Conservation (phyloP, 2,797 vertebrate species). For the Eospalax fontanierii region DNA sequence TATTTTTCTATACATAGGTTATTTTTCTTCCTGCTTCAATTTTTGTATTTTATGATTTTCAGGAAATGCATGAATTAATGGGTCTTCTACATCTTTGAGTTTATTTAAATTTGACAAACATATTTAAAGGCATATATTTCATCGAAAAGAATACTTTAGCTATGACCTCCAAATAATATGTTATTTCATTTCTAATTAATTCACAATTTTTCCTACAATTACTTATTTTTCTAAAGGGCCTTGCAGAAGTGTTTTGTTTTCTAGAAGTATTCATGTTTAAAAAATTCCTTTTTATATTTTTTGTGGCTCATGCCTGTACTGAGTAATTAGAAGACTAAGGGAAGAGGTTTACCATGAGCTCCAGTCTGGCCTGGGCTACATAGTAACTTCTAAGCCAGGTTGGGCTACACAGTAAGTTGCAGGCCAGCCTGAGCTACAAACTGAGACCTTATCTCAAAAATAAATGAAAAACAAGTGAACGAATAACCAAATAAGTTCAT, state of each 20-base stretch:
- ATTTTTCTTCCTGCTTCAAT: neutral
- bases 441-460: neutral
- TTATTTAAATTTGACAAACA: neutral
- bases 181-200: neutral
- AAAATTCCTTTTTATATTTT: neutral
- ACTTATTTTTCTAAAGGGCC: neutral
- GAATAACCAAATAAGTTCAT: constrained; percentile 1
- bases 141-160: neutral
- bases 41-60: constrained; percentile 1
- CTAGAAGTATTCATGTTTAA: neutral
- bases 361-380: neutral
- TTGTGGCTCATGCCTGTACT: neutral
- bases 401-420: no score
- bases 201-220: neutral
- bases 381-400: neutral
- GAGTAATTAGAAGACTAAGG: neutral
- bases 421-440: neutral
- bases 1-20: neutral
- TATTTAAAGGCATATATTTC: neutral
- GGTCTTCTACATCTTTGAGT: neutral
- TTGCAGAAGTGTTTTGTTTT: neutral
- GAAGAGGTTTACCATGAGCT: neutral
- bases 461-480: neutral
- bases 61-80: neutral
- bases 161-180: neutral